phyloP scores from a whole-genome alignment of 2,113 vertebrate species.

The Phaethon lepturus region DNA sequence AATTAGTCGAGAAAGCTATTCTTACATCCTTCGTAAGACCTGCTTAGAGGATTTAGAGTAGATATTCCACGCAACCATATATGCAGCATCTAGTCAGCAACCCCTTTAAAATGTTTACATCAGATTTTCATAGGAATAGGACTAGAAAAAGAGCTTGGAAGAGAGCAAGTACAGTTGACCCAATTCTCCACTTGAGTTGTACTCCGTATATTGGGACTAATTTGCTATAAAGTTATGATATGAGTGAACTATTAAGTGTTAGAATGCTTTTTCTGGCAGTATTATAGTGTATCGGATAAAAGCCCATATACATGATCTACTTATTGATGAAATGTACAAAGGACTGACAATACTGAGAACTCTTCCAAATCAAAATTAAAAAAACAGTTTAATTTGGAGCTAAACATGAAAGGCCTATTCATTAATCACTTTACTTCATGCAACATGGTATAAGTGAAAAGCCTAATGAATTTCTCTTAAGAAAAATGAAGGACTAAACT shows the following conservation, averaged over 20 bases:
- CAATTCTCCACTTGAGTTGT: not conserved
- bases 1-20: not conserved
- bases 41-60: not conserved
- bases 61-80: not conserved
- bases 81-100: not conserved
- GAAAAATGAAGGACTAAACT: not conserved
- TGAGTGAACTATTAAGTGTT: not conserved
- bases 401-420: not conserved
- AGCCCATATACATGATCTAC: not conserved
- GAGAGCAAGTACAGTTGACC: not conserved
- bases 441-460: not conserved
- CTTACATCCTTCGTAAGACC: not conserved
- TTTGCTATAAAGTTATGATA: not conserved
- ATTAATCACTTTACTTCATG: not conserved
- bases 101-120: not conserved
- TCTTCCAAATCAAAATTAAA: not conserved
- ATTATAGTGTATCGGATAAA: not conserved
- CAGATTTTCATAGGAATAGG: not conserved
- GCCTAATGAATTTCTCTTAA: not conserved
- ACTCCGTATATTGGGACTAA: not conserved
- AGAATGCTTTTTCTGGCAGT: not conserved
- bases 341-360: not conserved
- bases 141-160: not conserved
- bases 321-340: not conserved
- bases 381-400: not conserved